Base-by-base conservation (phyloP, 1,140 invertebrate genomes). In the Monomorium pharaonis region DNA sequence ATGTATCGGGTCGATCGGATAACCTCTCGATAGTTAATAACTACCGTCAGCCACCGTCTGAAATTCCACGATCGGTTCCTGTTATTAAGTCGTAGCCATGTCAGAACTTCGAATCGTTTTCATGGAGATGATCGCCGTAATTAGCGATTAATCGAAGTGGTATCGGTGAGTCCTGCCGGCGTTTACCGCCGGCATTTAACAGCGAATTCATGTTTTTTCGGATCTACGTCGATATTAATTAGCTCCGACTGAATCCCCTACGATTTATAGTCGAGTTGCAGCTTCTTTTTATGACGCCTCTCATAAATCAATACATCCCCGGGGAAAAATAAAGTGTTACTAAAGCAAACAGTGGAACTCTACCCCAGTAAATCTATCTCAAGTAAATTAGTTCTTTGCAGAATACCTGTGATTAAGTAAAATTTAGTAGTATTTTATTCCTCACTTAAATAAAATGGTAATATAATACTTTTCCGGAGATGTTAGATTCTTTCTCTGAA, bases 1-100 rank as follows among this genome's bases (percentile, higher is more conserved):
- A 75, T 85, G 83, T 76, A 88, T 90, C 84, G 89, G 89, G 88
- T 91, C 76, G 87, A 90, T 89, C 86, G 78, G 80, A 74, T 84
- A 89, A 76, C 91, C 88, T 86, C 70, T 80, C 87, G 89, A 91
- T 93, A 92, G 92, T 93, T 92, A 94, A 94, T 94, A 94, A 94
- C 91, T 87, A 87, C 90, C 84, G 88, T 89, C 77, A 83, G 90
- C 87, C 88, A 92, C 88, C 76, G 87, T 86, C 91, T 91, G 89
- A 93, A 94, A 93, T 94, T 92, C 89, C 92, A 89, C 54, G 67
- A 88, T 90, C 86, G 89, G 86, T 93, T 92, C 92, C 90, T 93
- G 92, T 93, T 94, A 93, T 94, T 93, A 94, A 91, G 81, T 85
- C 62, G 89, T 88, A 86, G 88, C 84, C 80, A 85, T 30, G 87